Percentiles rank a stretch among this genome's conserved stretches.
phyloP scores from a whole-genome alignment of 2,113 vertebrate genomes.

The Gorilla gorilla region DNA sequence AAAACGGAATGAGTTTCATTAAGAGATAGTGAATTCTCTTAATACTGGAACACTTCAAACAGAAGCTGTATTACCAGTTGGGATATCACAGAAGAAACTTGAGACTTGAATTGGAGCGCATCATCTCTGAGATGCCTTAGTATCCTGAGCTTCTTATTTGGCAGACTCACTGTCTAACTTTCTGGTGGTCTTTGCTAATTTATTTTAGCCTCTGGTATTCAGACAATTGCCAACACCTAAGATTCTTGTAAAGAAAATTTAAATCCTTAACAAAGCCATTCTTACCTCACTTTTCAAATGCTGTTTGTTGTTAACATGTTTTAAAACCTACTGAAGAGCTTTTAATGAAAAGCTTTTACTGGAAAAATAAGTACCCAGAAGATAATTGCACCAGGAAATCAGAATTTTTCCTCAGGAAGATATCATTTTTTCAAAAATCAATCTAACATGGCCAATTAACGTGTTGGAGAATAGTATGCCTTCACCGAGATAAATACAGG shows the following conservation, averaged over 20 bases:
- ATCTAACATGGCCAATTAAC: slow-evolving; percentile 40
- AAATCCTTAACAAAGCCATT: slow-evolving; percentile 15
- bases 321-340: neutral
- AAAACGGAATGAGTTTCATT: neutral
- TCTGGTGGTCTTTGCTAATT: neutral
- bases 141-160: neutral
- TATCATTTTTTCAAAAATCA: slow-evolving; percentile 63
- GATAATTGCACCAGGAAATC: slow-evolving; percentile 45
- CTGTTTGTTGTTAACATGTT: neutral
- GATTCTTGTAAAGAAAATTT: slow-evolving; percentile 20
- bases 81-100: neutral
- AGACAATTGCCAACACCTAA: neutral
- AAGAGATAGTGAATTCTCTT: neutral
- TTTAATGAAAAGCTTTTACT: neutral
- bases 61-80: neutral
- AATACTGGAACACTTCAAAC: neutral
- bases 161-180: neutral
- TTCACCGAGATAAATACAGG: slow-evolving; percentile 45
- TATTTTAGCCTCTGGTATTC: neutral
- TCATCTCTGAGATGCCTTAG: too few relatives aligned
- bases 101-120: rapidly evolving
- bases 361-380: slow-evolving; percentile 17
- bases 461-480: neutral
- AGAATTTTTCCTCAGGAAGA: neutral
- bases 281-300: slow-evolving; percentile 42